These are phyloP conservation scores for Tetraodon nigroviridis DNA, from an alignment of 2,113 vertebrate species.

Conservation along the genomic window DNA sequence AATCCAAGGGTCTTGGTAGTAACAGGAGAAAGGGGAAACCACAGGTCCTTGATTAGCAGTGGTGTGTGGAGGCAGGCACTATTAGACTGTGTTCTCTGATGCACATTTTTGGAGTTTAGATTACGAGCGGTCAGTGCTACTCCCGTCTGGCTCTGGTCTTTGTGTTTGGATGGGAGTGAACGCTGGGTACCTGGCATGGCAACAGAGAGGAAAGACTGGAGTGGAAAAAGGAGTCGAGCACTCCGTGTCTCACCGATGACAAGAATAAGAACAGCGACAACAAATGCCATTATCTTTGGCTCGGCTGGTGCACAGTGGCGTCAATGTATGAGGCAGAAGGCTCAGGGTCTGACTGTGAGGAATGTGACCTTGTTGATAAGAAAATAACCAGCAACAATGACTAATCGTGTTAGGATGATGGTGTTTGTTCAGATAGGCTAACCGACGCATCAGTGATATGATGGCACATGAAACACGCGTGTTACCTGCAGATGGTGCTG, in stretches of 20 bases:
- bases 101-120: conserved; percentile 73
- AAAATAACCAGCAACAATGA: conserved; percentile 24
- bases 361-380: conserved; percentile 66
- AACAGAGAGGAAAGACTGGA: conserved; percentile 29
- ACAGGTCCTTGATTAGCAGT: conserved; percentile 57
- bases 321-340: conserved; percentile 21
- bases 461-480: not conserved
- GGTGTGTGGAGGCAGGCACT: conserved; percentile 66
- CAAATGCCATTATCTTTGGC: conserved; percentile 31
- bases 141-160: not conserved
- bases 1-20: not conserved
- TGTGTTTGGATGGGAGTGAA: conserved; percentile 10
- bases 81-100: conserved; percentile 83
- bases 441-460: not conserved
- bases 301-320: conserved; percentile 27
- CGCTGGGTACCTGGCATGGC: conserved; percentile 17
- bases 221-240: conserved; percentile 56
- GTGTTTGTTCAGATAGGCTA: not conserved
- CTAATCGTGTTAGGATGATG: conserved; percentile 19
- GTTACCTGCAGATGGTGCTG: conserved; percentile 58
- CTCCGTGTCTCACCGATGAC: conserved; percentile 47
- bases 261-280: conserved; percentile 29
- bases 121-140: conserved; percentile 80
- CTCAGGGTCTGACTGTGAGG: conserved; percentile 40
- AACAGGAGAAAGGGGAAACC: conserved; percentile 6